phyloP scores from a whole-genome alignment of 1,140 invertebrate species.

The Saccostrea glomerata region DNA sequence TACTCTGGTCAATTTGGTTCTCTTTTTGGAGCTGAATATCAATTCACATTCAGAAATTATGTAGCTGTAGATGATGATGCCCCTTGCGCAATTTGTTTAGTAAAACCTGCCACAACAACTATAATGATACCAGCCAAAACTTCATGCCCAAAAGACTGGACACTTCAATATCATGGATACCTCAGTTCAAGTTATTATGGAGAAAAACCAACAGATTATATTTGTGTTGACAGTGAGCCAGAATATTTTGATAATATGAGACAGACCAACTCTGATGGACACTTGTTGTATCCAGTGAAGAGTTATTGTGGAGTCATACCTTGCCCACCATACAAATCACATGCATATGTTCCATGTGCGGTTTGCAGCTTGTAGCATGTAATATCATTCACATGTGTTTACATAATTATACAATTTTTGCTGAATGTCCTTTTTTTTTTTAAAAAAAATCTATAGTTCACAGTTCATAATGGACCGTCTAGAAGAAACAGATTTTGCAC shows the following conservation, averaged over 20 bases:
- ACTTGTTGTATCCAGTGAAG: constrained; percentile 55
- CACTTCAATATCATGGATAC: constrained; percentile 59
- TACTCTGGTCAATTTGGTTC: neutral
- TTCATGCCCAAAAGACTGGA: constrained; percentile 58
- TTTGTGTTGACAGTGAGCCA: constrained; percentile 62
- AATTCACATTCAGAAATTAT: constrained; percentile 20
- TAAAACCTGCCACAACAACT: neutral
- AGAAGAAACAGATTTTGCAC: no score
- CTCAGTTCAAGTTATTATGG: constrained; percentile 53
- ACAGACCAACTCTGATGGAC: constrained; percentile 52
- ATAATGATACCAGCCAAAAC: constrained; percentile 64
- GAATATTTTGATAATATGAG: constrained; percentile 45
- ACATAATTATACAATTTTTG: no score
- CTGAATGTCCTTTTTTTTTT: no score
- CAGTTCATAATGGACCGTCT: no score
- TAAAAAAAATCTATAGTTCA: no score
- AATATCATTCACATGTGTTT: no score
- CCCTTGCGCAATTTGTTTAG: constrained; percentile 49
- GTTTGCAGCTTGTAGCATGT: neutral
- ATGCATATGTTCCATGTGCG: constrained; percentile 22
- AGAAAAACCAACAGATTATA: constrained; percentile 48
- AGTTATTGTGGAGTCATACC: constrained; percentile 49
- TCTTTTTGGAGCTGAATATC: constrained; percentile 39
- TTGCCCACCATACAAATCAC: constrained; percentile 54
- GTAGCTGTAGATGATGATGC: constrained; percentile 46